These are phyloP conservation scores for Cheilosia grossa DNA, from an alignment of 2,888 invertebrate genomes.

Conservation along the genomic window DNA sequence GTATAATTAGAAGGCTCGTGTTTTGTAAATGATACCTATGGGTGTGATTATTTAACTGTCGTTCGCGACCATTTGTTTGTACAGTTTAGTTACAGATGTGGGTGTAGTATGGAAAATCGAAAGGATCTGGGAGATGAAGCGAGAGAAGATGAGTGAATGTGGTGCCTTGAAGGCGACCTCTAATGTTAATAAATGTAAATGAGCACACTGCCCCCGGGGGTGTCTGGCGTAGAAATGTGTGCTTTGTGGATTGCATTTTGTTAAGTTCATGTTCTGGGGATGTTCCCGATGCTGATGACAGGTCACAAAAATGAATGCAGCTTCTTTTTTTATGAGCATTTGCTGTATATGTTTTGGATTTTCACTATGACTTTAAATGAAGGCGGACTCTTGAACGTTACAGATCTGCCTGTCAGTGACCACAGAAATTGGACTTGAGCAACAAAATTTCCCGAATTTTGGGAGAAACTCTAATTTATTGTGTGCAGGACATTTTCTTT, in stretches of 20 bases:
- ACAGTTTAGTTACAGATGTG: constrained; percentile 17
- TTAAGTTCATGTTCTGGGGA: background rate
- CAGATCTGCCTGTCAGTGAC: too few species aligned
- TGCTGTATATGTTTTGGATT: too few species aligned
- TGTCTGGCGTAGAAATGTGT: constrained; percentile 30
- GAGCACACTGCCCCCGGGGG: constrained; percentile 21
- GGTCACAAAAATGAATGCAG: background rate
- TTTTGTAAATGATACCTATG: constrained; percentile 69
- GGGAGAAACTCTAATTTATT: too few species aligned
- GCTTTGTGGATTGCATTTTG: constrained; percentile 21
- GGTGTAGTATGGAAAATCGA: background rate
- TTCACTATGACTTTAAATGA: too few species aligned
- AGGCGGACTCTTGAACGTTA: too few species aligned
- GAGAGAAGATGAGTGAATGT: constrained; percentile 1
- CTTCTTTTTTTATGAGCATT: too few species aligned
- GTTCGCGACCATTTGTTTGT: constrained; percentile 67
- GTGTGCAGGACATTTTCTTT: too few species aligned
- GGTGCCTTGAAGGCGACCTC: constrained; percentile 5
- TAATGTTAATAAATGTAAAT: background rate
- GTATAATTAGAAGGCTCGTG: constrained; percentile 73
- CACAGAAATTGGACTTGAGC: too few species aligned
- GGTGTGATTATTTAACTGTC: constrained; percentile 71
- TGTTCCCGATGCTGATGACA: constrained; percentile 8
- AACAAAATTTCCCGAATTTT: too few species aligned
- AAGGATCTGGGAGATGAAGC: constrained; percentile 10